Conservation (phyloP, 2,113 vertebrate genomes). For the Rhabdornis inornatus region DNA sequence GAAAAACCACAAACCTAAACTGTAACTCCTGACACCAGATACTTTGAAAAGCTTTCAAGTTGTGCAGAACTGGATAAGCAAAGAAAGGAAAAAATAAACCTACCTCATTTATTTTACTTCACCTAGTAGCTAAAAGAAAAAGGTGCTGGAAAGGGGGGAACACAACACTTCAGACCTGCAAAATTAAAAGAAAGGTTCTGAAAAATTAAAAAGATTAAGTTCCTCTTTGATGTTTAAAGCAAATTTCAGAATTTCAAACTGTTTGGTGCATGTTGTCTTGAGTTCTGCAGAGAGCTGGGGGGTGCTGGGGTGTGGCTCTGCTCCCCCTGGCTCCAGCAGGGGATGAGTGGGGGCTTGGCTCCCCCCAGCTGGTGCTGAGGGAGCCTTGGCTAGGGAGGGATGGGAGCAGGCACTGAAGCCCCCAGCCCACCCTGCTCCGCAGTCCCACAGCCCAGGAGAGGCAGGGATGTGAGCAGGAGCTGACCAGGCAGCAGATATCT, state of each 20-base stretch:
- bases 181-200: constrained; percentile 29
- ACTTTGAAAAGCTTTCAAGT: constrained; percentile 60
- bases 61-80: constrained; percentile 30
- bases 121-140: constrained; percentile 28
- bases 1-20: constrained; percentile 11
- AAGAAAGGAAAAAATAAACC: constrained; percentile 46
- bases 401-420: accelerated
- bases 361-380: neutral
- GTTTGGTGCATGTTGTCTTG: neutral
- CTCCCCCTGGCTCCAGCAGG: neutral
- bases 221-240: neutral
- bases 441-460: neutral
- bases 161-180: constrained; percentile 3
- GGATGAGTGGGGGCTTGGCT: neutral
- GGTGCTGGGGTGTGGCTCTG: neutral
- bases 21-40: constrained; percentile 16
- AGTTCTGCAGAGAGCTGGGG: neutral
- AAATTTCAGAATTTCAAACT: neutral
- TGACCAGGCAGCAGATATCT: neutral
- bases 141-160: neutral
- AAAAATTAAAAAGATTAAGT: constrained; percentile 46
- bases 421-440: accelerated
- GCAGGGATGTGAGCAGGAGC: neutral
- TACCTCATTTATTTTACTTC: constrained; percentile 43
- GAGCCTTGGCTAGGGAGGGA: neutral